Evolutionary conservation across 2,888 invertebrate species (phyloP), one percentile per base, ranked within the genome.

Genomic region (Lepidocyrtinus sp.): DNA sequence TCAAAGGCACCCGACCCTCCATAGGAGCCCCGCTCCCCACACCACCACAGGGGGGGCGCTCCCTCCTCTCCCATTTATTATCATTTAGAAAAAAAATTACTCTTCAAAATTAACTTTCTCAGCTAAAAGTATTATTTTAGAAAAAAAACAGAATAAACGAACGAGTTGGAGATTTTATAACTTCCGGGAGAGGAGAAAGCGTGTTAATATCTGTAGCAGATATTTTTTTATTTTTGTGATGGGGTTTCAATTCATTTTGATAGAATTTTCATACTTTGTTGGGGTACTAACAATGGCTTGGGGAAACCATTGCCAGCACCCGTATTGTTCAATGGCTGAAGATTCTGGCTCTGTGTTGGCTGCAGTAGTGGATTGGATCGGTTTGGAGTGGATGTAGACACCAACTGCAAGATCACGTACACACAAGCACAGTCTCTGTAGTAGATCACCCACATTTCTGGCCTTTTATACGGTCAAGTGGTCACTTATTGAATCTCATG

Each of bases 1-100:
- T 75, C 82, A 83, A 85, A 83, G 85, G 85, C 77, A 83, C 83
- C 81, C 82, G 80, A 70, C 64, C 80, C 83, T 82, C 80, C 82
- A 82, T 59, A 76, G 68, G 78, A 82, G 78, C 83, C 82, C 85
- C 83, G 73, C 84, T 80, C 84, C 84, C 85, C 78, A 63, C 76
- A 75, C 81, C 82, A 76, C 83, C 83, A 80, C 83, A 83, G 81
- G 79, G 83, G 83, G 80, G 82, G 81, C 71, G 80, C 78, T 65
- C 81, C 75, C 73, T 80, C 76, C 79, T 78, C 76, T 63, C 80
- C 77, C 80, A 26, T 25, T 55, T 15, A 21, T n/a, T 46, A 12
- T 70, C 5, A 9, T 26, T n/a, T 24, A 12, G 22, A 17, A 64
- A 64, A 64, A 3, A 22, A n/a, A 2, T 64, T 45, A 19, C 2